Base-by-base conservation (phyloP, 2,797 vertebrate genomes). In the Phoeniculus purpureus region DNA sequence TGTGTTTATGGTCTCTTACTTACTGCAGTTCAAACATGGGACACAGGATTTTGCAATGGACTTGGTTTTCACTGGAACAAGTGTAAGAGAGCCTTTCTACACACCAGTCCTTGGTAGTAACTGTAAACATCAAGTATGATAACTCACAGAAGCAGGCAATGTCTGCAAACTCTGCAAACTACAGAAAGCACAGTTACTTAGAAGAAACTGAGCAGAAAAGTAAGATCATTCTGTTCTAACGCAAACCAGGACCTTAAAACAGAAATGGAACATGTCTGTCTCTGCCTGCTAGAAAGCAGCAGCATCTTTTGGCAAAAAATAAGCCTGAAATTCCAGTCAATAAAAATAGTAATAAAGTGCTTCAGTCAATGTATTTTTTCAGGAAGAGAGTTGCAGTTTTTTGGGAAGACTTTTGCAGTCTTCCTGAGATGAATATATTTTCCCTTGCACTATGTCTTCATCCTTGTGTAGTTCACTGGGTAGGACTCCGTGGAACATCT, bases 401-500 rank as follows among this genome's bases (percentile, higher is more conserved):
- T n/a, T n/a, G n/a, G n/a, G n/a, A n/a, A n/a, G n/a, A n/a, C 22
- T 58, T 52, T 16, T 52, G 9, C 45, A 37, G 27, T 67, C 27
- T 45, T 91, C 20, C 15, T 3, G 1, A 58, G 34, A 9, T 9
- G 1, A 72, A 18, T 7, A 32, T 74, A 15, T 78, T 67, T 71
- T 73, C 11, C 10, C 15, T 66, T 92, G 50, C 13, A 23, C 8
- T 31, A 26, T 81, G 8, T 54, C 34, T 17, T 79, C 8, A 21
- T 5, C 2, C 23, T 70, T 58, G 12, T 0, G 0, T 20, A 40
- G 31, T 55, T 91, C 10, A 26, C 7, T 50, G 61, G 45, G 4
- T n/a, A 48, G 51, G 22, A 61, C 7, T 72, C 40, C 2, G 2
- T 25, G 52, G 52, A 1, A 0, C 4, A 3, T 72, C 50, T 74